These are phyloP conservation scores for Hippolais icterina DNA, from an alignment of 2,113 vertebrate genomes.

Conservation along the genomic window DNA sequence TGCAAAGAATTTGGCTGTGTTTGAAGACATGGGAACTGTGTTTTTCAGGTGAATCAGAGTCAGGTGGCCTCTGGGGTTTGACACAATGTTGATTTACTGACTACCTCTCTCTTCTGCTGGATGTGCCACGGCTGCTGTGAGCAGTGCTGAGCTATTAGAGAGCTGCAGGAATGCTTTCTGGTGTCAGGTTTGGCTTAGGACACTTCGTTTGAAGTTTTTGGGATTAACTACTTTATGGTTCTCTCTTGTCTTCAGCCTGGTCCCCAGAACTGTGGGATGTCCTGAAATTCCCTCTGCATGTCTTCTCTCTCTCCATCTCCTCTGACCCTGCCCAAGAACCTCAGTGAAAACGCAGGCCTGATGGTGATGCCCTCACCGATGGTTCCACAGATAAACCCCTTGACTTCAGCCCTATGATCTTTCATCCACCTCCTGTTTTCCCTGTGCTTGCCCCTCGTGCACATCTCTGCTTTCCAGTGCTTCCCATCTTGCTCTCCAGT, in stretches of 20 bases:
- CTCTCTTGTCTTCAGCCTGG: neutral
- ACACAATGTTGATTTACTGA: slow-evolving; percentile 2
- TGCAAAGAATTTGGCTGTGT: neutral
- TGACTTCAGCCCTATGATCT: neutral
- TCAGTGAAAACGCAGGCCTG: neutral
- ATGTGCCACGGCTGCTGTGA: neutral
- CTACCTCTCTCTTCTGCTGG: neutral
- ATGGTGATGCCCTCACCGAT: neutral
- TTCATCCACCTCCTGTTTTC: neutral
- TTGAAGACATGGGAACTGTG: slow-evolving; percentile 20
- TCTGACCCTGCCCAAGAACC: neutral
- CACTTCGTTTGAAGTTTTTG: neutral
- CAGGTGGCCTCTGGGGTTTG: slow-evolving; percentile 19
- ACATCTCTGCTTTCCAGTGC: neutral
- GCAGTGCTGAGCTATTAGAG: neutral
- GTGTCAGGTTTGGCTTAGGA: neutral
- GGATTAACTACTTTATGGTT: neutral
- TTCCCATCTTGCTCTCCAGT: neutral
- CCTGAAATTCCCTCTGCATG: neutral
- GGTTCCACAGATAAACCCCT: neutral
- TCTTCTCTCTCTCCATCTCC: neutral
- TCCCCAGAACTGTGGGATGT: neutral
- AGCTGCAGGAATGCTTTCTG: neutral
- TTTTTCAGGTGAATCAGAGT: slow-evolving; percentile 26
- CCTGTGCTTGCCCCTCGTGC: neutral